These are phyloP conservation scores for Psammodynastes pulverulentus DNA, from an alignment of 2,113 vertebrate species.

Conservation along the genomic window DNA sequence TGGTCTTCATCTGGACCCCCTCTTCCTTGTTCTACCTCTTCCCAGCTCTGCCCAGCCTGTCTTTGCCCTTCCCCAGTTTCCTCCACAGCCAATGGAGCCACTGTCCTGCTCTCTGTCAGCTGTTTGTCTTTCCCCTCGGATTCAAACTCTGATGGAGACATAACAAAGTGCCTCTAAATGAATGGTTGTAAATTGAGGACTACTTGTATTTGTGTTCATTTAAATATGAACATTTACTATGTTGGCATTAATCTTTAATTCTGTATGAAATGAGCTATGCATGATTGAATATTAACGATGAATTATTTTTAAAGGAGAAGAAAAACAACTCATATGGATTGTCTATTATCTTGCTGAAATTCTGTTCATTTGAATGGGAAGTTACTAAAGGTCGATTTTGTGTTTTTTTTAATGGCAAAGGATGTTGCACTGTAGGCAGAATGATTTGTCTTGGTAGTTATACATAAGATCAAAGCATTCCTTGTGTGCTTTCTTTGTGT, in stretches of 20 bases:
- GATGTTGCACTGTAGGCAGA: constrained; percentile 24
- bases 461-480: constrained; percentile 64
- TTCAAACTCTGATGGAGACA: too few species aligned
- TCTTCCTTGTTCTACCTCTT: too few species aligned
- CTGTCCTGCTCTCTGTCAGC: too few species aligned
- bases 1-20: too few species aligned
- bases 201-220: not conserved
- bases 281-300: not conserved
- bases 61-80: too few species aligned
- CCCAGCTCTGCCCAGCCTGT: too few species aligned
- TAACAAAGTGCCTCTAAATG: too few species aligned
- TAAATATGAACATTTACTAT: not conserved
- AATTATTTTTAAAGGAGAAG: not conserved
- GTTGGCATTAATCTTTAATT: not conserved
- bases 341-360: not conserved
- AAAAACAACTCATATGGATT: not conserved
- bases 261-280: not conserved
- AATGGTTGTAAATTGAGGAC: not conserved
- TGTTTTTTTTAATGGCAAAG: not conserved
- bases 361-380: not conserved
- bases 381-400: not conserved
- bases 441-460: constrained; percentile 35
- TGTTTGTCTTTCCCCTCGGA: too few species aligned
- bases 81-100: too few species aligned
- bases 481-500: constrained; percentile 59